A percentile compares a stretch with the other conserved stretches of the same genome.
phyloP scores from a whole-genome alignment of 1,140 invertebrate species.

The Trypoxylus dichotomus region DNA sequence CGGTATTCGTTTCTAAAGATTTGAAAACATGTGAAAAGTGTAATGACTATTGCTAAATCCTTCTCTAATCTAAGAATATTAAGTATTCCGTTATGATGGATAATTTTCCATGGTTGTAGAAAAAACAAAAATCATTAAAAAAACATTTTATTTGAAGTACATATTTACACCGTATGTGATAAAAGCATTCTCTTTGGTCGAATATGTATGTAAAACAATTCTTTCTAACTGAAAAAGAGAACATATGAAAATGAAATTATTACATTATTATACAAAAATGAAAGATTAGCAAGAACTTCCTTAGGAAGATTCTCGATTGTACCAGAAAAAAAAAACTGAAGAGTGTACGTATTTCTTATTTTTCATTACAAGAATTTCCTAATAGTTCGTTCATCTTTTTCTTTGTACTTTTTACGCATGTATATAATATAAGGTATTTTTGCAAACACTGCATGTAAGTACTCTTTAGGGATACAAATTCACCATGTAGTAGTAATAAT shows the following conservation, averaged over 20 bases:
- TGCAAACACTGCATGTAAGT: slow-evolving; percentile 8
- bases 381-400: slow-evolving; percentile 1
- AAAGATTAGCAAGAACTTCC: neutral
- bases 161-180: slow-evolving; percentile 28
- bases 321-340: neutral
- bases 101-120: too few relatives aligned
- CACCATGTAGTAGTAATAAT: slow-evolving; percentile 19
- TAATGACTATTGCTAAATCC: too few relatives aligned
- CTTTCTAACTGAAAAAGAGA: slow-evolving; percentile 11
- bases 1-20: too few relatives aligned
- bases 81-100: too few relatives aligned
- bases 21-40: too few relatives aligned
- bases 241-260: neutral
- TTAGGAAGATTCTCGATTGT: neutral
- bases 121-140: slow-evolving; percentile 9
- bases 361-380: neutral
- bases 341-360: neutral
- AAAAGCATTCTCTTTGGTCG: slow-evolving; percentile 21
- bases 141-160: slow-evolving; percentile 29
- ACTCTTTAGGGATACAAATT: slow-evolving; percentile 28
- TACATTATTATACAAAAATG: neutral
- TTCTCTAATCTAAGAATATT: too few relatives aligned
- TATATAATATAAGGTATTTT: neutral
- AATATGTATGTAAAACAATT: slow-evolving; percentile 9
- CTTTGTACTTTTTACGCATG: neutral